These are phyloP conservation scores for Drosophila neocordata DNA, from an alignment of 1,140 invertebrate species.

Conservation along the genomic window DNA sequence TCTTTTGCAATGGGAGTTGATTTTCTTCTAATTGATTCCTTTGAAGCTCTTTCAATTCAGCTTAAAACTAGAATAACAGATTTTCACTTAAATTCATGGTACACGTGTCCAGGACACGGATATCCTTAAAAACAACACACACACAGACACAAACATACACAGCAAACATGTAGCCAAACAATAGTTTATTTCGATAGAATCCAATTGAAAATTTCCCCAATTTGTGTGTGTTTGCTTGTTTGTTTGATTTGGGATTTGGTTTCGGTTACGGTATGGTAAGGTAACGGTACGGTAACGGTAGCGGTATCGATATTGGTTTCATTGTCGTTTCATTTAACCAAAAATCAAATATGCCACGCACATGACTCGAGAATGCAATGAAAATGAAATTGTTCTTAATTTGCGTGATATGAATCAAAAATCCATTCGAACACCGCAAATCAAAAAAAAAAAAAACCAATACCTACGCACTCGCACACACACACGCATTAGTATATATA, in stretches of 20 bases:
- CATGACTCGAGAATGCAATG: conserved; percentile 23
- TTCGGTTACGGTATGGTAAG: neutral
- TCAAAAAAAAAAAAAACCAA: conserved; percentile 42
- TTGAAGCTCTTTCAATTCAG: neutral
- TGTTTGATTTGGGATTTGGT: conserved; percentile 8
- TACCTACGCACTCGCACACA: conserved; percentile 24
- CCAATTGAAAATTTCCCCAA: conserved; percentile 4
- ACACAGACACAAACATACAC: neutral
- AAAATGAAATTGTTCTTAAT: conserved; percentile 49
- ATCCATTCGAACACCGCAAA: conserved; percentile 41
- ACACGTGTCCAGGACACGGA: neutral
- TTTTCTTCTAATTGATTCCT: conserved; percentile 2
- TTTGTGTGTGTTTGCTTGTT: conserved; percentile 12
- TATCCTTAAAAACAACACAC: neutral
- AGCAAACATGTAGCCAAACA: neutral
- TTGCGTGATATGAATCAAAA: conserved; percentile 50
- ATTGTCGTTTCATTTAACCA: conserved; percentile 17
- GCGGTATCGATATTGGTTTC: neutral
- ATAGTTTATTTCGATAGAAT: conserved; percentile 14
- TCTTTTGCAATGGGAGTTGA: conserved; percentile 2
- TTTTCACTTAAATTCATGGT: conserved; percentile 1
- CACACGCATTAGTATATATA: neutral
- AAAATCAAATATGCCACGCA: conserved; percentile 35
- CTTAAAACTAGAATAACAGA: neutral
- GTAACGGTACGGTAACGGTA: neutral